These are phyloP conservation scores for Chymomyza procnemis DNA, from an alignment of 2,888 invertebrate species.

Conservation along the genomic window DNA sequence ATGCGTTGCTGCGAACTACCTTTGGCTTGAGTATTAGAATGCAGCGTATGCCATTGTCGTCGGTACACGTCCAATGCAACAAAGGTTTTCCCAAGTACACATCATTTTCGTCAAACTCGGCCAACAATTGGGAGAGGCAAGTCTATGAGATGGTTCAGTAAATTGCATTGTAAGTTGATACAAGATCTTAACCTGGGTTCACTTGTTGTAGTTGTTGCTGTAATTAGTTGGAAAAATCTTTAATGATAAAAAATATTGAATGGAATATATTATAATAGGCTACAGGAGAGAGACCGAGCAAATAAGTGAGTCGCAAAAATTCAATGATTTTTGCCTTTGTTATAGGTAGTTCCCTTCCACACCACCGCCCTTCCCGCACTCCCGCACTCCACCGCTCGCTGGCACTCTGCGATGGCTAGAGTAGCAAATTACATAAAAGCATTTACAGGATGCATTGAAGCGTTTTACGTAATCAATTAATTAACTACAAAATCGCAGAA, in stretches of 20 bases:
- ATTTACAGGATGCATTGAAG: conserved; percentile 44
- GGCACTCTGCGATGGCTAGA: conserved; percentile 42
- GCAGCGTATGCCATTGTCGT: neutral
- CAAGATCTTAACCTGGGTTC: neutral
- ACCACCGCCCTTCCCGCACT: neutral
- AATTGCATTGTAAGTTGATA: conserved; percentile 25
- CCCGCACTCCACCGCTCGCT: too few relatives aligned
- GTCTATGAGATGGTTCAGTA: conserved; percentile 3
- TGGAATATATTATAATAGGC: neutral
- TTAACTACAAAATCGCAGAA: conserved; percentile 55
- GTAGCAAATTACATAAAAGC: conserved; percentile 49
- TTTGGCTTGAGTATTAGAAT: too few relatives aligned
- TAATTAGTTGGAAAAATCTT: conserved; percentile 5
- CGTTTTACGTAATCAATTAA: conserved; percentile 65
- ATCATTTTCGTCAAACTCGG: neutral
- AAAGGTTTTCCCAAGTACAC: neutral
- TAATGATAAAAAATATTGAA: conserved; percentile 3
- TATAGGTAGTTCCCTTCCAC: conserved; percentile 3
- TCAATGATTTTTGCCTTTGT: neutral
- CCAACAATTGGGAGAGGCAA: neutral
- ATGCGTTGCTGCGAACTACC: too few relatives aligned
- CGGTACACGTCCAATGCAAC: neutral
- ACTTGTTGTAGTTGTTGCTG: conserved; percentile 1
- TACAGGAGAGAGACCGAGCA: neutral
- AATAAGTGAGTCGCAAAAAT: neutral